phyloP scores from a whole-genome alignment of 2,888 invertebrate species.

The Ceraclea dissimilis region DNA sequence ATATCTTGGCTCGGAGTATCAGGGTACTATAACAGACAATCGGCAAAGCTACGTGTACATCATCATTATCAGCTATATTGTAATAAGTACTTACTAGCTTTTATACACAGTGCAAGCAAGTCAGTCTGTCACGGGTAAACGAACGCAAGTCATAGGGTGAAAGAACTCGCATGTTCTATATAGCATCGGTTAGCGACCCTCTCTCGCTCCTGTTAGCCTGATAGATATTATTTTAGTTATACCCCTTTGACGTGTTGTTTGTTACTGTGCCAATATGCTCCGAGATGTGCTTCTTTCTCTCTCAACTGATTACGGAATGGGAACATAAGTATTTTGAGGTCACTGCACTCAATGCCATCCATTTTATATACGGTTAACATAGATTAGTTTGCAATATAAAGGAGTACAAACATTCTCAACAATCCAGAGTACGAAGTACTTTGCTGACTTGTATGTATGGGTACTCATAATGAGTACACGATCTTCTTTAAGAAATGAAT shows the following conservation, averaged over 20 bases:
- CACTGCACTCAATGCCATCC: background rate
- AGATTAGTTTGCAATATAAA: no score
- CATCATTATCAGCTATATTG: background rate
- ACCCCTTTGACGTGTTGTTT: conserved; percentile 11
- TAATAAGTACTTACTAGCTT: background rate
- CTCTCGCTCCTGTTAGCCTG: conserved; percentile 17
- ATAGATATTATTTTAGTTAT: background rate
- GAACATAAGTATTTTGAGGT: background rate
- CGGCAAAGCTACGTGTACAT: background rate
- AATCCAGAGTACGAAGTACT: no score
- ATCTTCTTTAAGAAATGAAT: no score
- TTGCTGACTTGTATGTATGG: no score
- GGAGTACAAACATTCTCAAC: no score
- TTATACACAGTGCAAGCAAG: background rate
- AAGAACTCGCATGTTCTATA: conserved; percentile 26
- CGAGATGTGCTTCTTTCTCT: background rate
- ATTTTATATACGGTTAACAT: no score
- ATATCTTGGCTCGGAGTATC: conserved; percentile 7
- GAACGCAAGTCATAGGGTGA: conserved; percentile 25
- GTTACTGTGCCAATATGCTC: conserved; percentile 7
- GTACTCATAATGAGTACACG: no score
- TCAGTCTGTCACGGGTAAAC: conserved; percentile 22
- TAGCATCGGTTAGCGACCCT: conserved; percentile 28
- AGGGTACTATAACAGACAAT: conserved; percentile 9
- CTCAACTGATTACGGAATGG: background rate